These are phyloP conservation scores for Tribolium castaneum DNA, from an alignment of 1,140 invertebrate genomes.

Conservation along the genomic window DNA sequence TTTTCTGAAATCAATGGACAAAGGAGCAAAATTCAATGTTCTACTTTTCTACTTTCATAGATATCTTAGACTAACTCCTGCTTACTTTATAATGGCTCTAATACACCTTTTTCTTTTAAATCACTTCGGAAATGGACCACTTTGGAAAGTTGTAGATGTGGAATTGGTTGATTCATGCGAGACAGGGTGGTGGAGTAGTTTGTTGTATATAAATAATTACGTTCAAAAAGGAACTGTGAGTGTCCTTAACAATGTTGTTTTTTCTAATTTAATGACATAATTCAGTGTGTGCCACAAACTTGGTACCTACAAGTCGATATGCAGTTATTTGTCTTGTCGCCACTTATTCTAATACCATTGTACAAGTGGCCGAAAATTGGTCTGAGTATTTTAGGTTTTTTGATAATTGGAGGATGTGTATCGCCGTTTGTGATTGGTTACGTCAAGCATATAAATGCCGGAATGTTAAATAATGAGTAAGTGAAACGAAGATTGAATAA, in stretches of 20 bases:
- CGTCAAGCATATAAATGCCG: background rate
- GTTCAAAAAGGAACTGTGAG: background rate
- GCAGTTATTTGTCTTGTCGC: conserved; percentile 72
- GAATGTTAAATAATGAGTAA: background rate
- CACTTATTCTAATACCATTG: conserved; percentile 62
- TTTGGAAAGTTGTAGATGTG: conserved; percentile 48
- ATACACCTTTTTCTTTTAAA: conserved; percentile 67
- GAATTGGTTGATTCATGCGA: background rate
- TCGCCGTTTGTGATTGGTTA: conserved; percentile 32
- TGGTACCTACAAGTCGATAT: conserved; percentile 74
- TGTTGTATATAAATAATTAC: conserved; percentile 45
- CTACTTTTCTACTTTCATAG: conserved; percentile 45
- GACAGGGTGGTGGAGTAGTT: conserved; percentile 46
- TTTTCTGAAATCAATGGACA: conserved; percentile 65
- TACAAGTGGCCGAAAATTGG: conserved; percentile 32
- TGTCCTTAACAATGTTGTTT: conserved; percentile 55
- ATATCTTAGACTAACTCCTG: conserved; percentile 27
- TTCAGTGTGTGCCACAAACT: conserved; percentile 68
- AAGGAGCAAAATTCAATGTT: conserved; percentile 54
- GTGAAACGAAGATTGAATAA: background rate
- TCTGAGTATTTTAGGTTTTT: background rate
- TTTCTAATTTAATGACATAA: background rate
- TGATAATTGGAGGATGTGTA: conserved; percentile 19
- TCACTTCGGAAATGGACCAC: conserved; percentile 70
- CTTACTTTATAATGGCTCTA: conserved; percentile 69